Percentiles rank a stretch among this genome's conserved stretches.
Evolutionary conservation across 2,797 vertebrate genomes (phyloP).

Genomic region (Fringilla coelebs): DNA sequence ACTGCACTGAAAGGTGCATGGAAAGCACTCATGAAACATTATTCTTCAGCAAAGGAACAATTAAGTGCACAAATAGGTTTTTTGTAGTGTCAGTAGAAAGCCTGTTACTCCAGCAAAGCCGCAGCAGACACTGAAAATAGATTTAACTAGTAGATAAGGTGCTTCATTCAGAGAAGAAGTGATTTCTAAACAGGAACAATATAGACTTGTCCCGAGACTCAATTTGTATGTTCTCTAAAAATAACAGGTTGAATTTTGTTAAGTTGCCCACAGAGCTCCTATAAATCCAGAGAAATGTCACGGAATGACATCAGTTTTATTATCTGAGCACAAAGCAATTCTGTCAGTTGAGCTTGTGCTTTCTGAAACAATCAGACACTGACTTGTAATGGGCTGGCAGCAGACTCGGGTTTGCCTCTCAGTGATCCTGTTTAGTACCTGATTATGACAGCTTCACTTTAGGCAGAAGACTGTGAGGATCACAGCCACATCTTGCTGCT

Average conservation of each 20-base stretch:
- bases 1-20: neutral
- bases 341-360: neutral
- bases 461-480: neutral
- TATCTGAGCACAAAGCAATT: conserved; percentile 2
- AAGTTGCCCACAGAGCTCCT: neutral
- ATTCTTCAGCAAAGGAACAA: neutral
- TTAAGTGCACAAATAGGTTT: neutral
- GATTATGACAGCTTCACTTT: conserved; percentile 5
- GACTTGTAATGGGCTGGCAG: conserved; percentile 37
- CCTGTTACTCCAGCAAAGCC: neutral
- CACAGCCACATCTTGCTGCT: neutral
- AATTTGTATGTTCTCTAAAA: neutral
- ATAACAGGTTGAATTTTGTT: conserved; percentile 1
- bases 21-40: neutral
- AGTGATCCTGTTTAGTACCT: neutral
- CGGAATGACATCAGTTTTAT: neutral
- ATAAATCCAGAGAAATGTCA: conserved; percentile 33
- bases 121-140: neutral
- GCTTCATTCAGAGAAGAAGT: neutral
- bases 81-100: neutral
- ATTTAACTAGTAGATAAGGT: neutral
- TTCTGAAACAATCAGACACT: conserved; percentile 14
- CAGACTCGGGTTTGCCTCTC: conserved; percentile 7
- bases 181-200: neutral
- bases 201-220: neutral